Base-by-base conservation (phyloP, 1,140 invertebrate species). In the Trichogramma pretiosum region DNA sequence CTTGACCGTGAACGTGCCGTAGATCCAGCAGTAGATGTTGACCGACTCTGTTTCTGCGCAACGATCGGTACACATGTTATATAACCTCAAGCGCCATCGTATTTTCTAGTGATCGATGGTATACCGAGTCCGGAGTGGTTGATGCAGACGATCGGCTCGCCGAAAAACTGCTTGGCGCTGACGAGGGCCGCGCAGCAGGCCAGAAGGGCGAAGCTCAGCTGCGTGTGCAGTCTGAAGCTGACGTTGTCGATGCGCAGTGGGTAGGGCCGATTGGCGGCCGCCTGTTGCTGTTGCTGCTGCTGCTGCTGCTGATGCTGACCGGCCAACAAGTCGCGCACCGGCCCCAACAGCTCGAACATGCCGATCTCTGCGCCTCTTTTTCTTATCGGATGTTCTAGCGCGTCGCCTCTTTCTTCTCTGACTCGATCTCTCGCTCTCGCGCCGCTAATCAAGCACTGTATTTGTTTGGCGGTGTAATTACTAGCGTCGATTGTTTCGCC, bases 11-110 rank as follows among this genome's bases (percentile, higher is more conserved):
- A 77, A 82, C 5, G 78, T 81, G 28, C 74, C 75, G 36, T 78
- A 74, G 43, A 82, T 76, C 79, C 80, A 83, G 62, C 81, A 83
- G 57, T 77, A 80, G 5, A 78, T 76, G 56, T 82, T 77, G 45
- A 80, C 72, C 37, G 75, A 63, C 33, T 74, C 65, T 39, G 53
- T 52, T 22, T 56, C 59, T 59, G 28, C 22, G 22, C 19, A 19
- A 18, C 23, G 24, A 36, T 13, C 33, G 46, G 21, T 41, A 14
- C 17, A 41, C 13, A 42, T 17, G 9, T 59, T 5, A 70, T 55
- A 17, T 16, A 26, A 24, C 28, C 17, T n/a, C 38, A n/a, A n/a
- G n/a, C n/a, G n/a, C n/a, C n/a, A n/a, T n/a, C 16, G 22, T 21
- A 4, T 39, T 26, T 5, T 7, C 8, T 26, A 5, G 5, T 4